phyloP scores from a whole-genome alignment of 64 coral and sea anemone genomes.

The Orbicella faveolata region DNA sequence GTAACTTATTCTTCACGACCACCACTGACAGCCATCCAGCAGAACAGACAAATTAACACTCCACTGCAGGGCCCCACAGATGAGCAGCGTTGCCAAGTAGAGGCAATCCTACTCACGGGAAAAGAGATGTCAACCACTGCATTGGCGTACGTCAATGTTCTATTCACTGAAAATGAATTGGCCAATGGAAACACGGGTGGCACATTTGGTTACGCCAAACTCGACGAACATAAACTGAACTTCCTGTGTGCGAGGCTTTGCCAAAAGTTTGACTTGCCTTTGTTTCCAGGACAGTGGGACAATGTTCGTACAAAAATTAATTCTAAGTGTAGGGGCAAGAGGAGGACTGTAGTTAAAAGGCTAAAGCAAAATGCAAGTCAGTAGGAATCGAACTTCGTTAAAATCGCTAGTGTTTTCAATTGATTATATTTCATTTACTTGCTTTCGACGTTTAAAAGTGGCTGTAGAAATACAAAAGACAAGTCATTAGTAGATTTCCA shows the following conservation, averaged over 20 bases:
- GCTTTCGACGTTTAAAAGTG: no score
- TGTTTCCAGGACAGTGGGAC: neutral
- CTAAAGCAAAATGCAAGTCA: neutral
- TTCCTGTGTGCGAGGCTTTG: neutral
- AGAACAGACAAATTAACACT: no score
- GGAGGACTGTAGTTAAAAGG: neutral
- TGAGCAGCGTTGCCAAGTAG: no score
- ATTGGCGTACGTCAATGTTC: neutral
- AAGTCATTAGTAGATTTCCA: neutral
- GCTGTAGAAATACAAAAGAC: neutral
- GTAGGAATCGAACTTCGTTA: neutral
- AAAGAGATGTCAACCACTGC: neutral
- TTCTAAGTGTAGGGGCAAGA: slow-evolving; percentile 12
- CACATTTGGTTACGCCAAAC: neutral
- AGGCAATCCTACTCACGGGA: no score
- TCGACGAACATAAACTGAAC: neutral
- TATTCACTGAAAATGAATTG: neutral
- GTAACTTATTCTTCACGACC: no score
- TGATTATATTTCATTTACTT: no score
- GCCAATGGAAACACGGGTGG: neutral
- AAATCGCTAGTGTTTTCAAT: no score
- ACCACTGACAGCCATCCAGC: no score
- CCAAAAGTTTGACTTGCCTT: neutral
- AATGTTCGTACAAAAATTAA: neutral
- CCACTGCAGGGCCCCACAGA: no score